Evolutionary conservation across 2,888 invertebrate species (phyloP), one percentile per base, ranked within the genome.

Genomic region (Thereva nobilitata): DNA sequence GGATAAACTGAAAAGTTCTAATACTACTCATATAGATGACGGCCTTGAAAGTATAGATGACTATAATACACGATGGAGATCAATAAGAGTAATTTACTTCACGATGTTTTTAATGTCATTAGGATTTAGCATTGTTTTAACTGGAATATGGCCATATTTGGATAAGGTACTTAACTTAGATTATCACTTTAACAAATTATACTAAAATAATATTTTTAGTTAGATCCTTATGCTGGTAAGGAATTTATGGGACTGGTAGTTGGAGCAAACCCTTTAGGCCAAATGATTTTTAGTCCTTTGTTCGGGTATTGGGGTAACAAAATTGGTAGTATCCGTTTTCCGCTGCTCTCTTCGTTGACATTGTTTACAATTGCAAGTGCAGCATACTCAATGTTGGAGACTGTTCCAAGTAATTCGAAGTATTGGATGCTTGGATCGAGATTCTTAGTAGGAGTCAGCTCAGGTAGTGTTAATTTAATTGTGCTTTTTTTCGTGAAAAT

Each of bases 51-150:
- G 87, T 4, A 77, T 82, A 50, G 80, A 82, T 68, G 87, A 92
- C 77, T 86, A 86, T 72, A 84, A 83, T 72, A 84, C 87, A 77
- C 84, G 93, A 81, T 91, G 90, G 89, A 85, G 86, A 71, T 93
- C 93, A 71, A 85, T 93, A 70, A 87, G 90, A 75, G 85, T 91
- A 50, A 90, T 93, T 75, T 93, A 93, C 81, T 92, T 92, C 80
- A 93, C 93, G 65, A 92, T 93, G 89, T 93, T 94, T 82, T 85
- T 93, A 72, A 93, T 93, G 87, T 91, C 92, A 0, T 83, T 94
- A 57, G 93, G 92, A 37, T 93, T 93, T 81, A 93, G 93, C 78
- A 91, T 93, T 72, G 89, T 92, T 72, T 84, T 94, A 52, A 93
- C 93, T 0, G 93, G 93, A 66, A 90, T 93, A 54, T 94, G 92